Conservation (phyloP, 1,140 invertebrate genomes). For the Steinernema khuongi region DNA sequence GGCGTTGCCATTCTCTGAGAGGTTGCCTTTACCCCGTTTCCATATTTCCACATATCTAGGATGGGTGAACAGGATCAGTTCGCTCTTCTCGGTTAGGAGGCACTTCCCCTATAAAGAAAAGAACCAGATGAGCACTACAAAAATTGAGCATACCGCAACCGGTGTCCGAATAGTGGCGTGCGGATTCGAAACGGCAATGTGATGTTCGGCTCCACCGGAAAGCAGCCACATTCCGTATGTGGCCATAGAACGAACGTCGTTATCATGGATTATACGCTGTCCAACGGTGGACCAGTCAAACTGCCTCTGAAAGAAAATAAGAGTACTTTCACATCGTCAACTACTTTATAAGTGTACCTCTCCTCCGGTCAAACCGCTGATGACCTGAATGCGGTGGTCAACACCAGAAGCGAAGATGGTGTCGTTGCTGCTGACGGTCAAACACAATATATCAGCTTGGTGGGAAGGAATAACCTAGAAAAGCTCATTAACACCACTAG, state of each 20-base stretch:
- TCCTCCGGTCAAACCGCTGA: background rate
- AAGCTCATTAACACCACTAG: background rate
- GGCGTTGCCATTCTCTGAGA: background rate
- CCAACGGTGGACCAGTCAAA: background rate
- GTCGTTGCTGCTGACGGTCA: background rate
- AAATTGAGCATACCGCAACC: background rate
- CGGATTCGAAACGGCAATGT: background rate
- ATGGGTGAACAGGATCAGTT: background rate
- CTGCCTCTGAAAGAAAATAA: background rate
- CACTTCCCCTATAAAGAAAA: background rate
- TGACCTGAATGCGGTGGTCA: background rate
- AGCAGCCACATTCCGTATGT: background rate
- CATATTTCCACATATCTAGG: background rate
- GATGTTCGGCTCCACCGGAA: background rate
- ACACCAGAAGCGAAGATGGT: background rate
- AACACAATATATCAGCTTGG: slow-evolving; percentile 10
- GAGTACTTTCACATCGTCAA: background rate
- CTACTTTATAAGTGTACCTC: background rate
- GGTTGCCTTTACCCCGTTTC: background rate
- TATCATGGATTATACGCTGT: background rate
- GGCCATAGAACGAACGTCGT: background rate
- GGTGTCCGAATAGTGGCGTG: background rate
- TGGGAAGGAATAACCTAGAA: background rate
- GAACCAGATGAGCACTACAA: background rate
- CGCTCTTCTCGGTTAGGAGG: background rate